These are phyloP conservation scores for Shargacucullia verbasci DNA, from an alignment of 2,888 invertebrate genomes.

Conservation along the genomic window DNA sequence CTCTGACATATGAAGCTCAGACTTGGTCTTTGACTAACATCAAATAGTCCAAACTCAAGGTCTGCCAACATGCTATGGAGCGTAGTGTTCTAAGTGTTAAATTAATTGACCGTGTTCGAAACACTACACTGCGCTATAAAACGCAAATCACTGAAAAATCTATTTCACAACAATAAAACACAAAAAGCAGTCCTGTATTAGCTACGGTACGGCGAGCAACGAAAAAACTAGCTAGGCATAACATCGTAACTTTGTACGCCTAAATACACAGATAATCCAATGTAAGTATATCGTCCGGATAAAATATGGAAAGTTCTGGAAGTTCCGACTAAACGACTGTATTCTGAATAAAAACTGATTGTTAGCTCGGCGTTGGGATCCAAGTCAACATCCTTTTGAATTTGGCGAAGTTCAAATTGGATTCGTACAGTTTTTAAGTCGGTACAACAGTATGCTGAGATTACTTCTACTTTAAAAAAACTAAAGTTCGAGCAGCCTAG, in stretches of 20 bases:
- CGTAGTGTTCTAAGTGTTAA: no score
- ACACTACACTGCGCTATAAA: no score
- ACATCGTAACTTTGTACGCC: not conserved
- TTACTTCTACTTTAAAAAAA: not conserved
- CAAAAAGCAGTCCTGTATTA: no score
- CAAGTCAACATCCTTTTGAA: conserved; percentile 4
- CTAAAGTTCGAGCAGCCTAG: no score
- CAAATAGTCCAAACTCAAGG: no score
- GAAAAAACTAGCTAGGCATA: conserved; percentile 4
- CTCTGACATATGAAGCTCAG: no score
- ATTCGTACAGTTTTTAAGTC: conserved; percentile 12
- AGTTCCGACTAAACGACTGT: not conserved
- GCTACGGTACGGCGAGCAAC: not conserved
- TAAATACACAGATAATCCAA: conserved; percentile 1
- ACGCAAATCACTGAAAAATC: no score
- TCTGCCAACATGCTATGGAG: no score
- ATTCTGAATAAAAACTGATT: conserved; percentile 13
- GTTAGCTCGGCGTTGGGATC: conserved; percentile 8
- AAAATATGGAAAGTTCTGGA: conserved; percentile 25
- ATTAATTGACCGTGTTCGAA: no score
- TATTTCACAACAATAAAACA: no score
- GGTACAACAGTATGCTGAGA: not conserved
- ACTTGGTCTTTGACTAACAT: no score
- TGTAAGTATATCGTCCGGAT: not conserved
- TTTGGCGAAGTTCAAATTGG: conserved; percentile 15